Evolutionary conservation across 2,888 invertebrate genomes (phyloP).

Genomic region (Platypus cylindrus): DNA sequence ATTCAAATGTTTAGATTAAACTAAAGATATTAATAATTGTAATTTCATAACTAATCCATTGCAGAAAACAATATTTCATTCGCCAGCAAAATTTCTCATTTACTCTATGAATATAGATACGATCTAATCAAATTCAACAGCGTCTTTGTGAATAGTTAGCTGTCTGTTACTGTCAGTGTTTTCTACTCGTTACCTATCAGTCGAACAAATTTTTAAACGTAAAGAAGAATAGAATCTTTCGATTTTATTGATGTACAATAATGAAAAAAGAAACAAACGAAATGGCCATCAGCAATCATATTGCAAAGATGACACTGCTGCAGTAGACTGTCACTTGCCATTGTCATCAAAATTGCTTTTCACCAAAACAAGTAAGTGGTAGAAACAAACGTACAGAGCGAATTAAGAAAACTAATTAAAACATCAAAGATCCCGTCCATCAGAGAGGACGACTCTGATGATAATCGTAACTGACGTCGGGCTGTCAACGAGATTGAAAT

Average conservation of each 20-base stretch:
- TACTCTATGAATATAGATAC: too few relatives aligned
- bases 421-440: conserved; percentile 32
- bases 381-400: conserved; percentile 4
- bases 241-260: background rate
- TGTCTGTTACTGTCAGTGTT: too few relatives aligned
- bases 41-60: background rate
- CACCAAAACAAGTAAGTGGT: background rate
- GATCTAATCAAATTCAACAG: too few relatives aligned
- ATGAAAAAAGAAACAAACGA: background rate
- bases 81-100: too few relatives aligned
- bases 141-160: too few relatives aligned
- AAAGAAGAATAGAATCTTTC: too few relatives aligned
- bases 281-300: background rate
- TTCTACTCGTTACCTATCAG: too few relatives aligned
- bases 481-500: too few relatives aligned
- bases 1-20: too few relatives aligned
- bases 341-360: background rate
- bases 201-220: too few relatives aligned
- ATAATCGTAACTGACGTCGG: conserved; percentile 17
- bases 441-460: conserved; percentile 22
- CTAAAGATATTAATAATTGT: conserved; percentile 3
- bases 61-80: conserved; percentile 8
- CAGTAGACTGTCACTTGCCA: background rate
- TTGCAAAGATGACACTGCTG: background rate
- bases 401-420: conserved; percentile 29